phyloP scores from a whole-genome alignment of 2,888 invertebrate genomes.

The Thumatha senex region DNA sequence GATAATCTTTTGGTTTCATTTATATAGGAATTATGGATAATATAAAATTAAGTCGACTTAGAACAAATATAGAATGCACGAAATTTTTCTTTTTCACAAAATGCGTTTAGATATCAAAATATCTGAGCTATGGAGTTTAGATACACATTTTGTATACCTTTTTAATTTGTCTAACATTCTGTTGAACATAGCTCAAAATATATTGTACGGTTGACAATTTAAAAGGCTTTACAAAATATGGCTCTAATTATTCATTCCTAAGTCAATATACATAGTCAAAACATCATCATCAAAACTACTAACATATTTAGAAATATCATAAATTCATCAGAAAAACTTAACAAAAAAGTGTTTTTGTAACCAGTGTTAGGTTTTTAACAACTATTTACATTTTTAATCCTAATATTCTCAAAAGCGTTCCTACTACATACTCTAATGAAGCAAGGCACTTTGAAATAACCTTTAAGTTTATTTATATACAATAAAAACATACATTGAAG shows the following conservation, averaged over 20 bases:
- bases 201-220: too few species aligned
- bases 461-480: slow-evolving; percentile 44
- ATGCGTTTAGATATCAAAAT: too few species aligned
- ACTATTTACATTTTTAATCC: slow-evolving; percentile 38
- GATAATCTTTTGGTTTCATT: neutral
- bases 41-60: too few species aligned
- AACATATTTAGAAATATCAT: slow-evolving; percentile 39
- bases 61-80: too few species aligned
- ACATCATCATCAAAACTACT: slow-evolving; percentile 22
- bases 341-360: slow-evolving; percentile 61
- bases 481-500: slow-evolving; percentile 49
- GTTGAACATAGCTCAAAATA: too few species aligned
- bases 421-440: slow-evolving; percentile 45
- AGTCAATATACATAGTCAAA: slow-evolving; percentile 8
- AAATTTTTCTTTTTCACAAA: too few species aligned
- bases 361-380: slow-evolving; percentile 61
- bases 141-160: too few species aligned
- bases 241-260: neutral
- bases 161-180: too few species aligned
- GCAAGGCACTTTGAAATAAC: slow-evolving; percentile 58
- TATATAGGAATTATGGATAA: too few species aligned
- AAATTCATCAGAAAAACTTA: slow-evolving; percentile 66
- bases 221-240: too few species aligned
- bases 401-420: slow-evolving; percentile 37
- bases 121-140: too few species aligned